A percentile compares a stretch with the other conserved stretches of the same genome.
phyloP scores from a whole-genome alignment of 1,140 invertebrate species.

The Trissolcus basalis region DNA sequence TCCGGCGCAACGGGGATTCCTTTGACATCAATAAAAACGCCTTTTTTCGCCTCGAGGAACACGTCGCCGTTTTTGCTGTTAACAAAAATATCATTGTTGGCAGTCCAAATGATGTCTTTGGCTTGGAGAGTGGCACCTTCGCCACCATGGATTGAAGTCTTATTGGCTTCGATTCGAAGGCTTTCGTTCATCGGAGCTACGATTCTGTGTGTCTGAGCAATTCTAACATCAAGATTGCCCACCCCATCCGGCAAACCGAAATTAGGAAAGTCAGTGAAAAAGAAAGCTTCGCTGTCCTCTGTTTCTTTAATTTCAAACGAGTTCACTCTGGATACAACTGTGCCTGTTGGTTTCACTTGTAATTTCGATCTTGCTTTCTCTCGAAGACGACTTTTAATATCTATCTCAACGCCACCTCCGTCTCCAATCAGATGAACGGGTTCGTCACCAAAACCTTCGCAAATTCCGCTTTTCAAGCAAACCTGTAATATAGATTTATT shows the following conservation, averaged over 20 bases:
- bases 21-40: slow-evolving; percentile 83
- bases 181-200: slow-evolving; percentile 83
- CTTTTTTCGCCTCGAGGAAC: slow-evolving; percentile 82
- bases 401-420: slow-evolving; percentile 78
- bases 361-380: slow-evolving; percentile 48
- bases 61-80: slow-evolving; percentile 88
- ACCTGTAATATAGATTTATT: slow-evolving; percentile 55
- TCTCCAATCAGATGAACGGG: slow-evolving; percentile 83
- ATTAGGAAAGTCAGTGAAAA: slow-evolving; percentile 84
- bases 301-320: slow-evolving; percentile 82
- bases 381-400: slow-evolving; percentile 72
- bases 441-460: slow-evolving; percentile 83
- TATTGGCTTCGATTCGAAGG: slow-evolving; percentile 81
- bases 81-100: slow-evolving; percentile 87
- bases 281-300: slow-evolving; percentile 79
- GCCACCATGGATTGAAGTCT: slow-evolving; percentile 79
- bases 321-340: slow-evolving; percentile 81
- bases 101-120: slow-evolving; percentile 80
- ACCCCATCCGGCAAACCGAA: slow-evolving; percentile 83
- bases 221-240: slow-evolving; percentile 81
- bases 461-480: slow-evolving; percentile 67
- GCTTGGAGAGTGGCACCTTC: slow-evolving; percentile 81
- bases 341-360: slow-evolving; percentile 76
- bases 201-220: slow-evolving; percentile 83
- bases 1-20: slow-evolving; percentile 82